Base-by-base conservation (phyloP, 2,888 invertebrate species). In the Dryomyza anilis region DNA sequence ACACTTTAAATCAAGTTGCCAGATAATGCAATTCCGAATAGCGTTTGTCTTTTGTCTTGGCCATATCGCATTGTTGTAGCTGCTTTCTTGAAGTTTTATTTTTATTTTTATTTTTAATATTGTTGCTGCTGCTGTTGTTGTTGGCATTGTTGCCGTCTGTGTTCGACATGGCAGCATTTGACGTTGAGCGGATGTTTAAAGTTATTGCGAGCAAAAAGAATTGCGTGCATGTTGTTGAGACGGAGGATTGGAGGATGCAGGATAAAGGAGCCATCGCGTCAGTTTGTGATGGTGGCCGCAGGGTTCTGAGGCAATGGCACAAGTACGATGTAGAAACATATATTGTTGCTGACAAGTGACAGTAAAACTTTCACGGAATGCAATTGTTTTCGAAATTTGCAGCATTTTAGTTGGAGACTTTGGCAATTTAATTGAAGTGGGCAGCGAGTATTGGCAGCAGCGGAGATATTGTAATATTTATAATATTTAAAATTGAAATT, bases 1-100 rank as follows among this genome's bases (percentile, higher is more conserved):
- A 58, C 27, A 19, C 46, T 58, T n/a, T 46, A 46, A 46, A 58
- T 58, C 46, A 46, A 58, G 58, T 58, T 46, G 16, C 29, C n/a
- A 30, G 46, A 58, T 46, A 58, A 45, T 46, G 46, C 46, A 58
- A 46, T 46, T 58, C 58, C 45, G 46, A 46, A 43, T 58, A 16
- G 57, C 45, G 55, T 36, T 55, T 33, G 36, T 36, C 55, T 23
- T 55, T 36, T 50, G 8, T 14, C 23, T 23, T 43, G 14, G n/a
- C 5, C n/a, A n/a, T n/a, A n/a, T n/a, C n/a, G n/a, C n/a, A n/a
- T n/a, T n/a, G n/a, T n/a, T n/a, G n/a, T n/a, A n/a, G n/a, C n/a
- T 36, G 12, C 14, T 12, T 21, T 48, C 48, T 48, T 21, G 2
- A 2, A 16, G 12, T 5, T 21, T 12, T n/a, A n/a, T n/a, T 6